Percentiles rank a stretch among this genome's conserved stretches.
Evolutionary conservation across 2,797 vertebrate species (phyloP).

Genomic region (Avahi laniger): DNA sequence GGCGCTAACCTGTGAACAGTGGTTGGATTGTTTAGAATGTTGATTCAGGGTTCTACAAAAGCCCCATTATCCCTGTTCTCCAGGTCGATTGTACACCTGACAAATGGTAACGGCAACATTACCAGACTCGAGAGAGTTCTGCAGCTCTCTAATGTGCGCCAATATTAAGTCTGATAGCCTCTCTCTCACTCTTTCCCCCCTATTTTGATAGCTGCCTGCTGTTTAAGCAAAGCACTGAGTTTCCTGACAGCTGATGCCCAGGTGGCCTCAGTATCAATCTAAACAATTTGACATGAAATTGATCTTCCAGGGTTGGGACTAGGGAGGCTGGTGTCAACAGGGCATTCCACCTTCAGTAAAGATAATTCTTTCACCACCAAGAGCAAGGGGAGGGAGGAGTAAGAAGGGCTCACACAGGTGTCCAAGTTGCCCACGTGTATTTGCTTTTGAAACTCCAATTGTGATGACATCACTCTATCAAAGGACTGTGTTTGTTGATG

Average conservation of each 20-base stretch:
- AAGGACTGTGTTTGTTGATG: slow-evolving; percentile 8
- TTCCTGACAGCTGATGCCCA: slow-evolving; percentile 81
- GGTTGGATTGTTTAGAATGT: slow-evolving; percentile 81
- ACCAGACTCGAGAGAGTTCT: slow-evolving; percentile 77
- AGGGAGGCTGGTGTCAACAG: slow-evolving; percentile 28
- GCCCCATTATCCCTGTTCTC: slow-evolving; percentile 81
- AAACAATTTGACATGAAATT: slow-evolving; percentile 74
- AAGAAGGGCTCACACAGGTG: slow-evolving; percentile 44
- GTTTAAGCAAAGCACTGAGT: slow-evolving; percentile 76
- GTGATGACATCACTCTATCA: slow-evolving; percentile 26
- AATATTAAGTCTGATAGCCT: slow-evolving; percentile 77
- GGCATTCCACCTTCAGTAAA: slow-evolving; percentile 47
- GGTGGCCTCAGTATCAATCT: slow-evolving; percentile 76
- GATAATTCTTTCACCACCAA: slow-evolving; percentile 53
- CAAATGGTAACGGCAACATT: slow-evolving; percentile 82
- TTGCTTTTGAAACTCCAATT: neutral
- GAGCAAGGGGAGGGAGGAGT: neutral
- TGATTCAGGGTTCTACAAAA: slow-evolving; percentile 83
- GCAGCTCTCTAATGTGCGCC: slow-evolving; percentile 74
- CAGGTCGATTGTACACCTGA: slow-evolving; percentile 83
- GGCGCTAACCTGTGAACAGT: slow-evolving; percentile 81
- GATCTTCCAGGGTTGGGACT: slow-evolving; percentile 50
- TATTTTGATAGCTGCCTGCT: slow-evolving; percentile 86
- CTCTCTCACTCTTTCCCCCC: neutral
- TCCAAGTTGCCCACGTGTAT: neutral